These are phyloP conservation scores for Lysandra bellargus DNA, from an alignment of 2,888 invertebrate genomes.

Conservation along the genomic window DNA sequence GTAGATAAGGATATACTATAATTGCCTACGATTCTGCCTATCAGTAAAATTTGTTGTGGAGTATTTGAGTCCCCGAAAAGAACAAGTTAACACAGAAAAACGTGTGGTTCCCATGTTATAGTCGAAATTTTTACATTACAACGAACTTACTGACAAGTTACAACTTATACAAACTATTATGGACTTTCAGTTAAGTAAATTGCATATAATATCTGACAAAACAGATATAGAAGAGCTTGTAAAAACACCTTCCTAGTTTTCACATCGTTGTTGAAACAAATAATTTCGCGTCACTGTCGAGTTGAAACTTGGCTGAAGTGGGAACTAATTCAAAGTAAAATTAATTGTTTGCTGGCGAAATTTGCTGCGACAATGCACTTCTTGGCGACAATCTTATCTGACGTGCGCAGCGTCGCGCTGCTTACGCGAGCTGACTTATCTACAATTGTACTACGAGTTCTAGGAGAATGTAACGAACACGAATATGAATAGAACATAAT, in stretches of 20 bases:
- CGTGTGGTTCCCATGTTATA: no score
- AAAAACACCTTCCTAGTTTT: neutral
- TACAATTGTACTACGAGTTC: neutral
- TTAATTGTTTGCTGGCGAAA: constrained; percentile 1
- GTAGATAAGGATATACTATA: no score
- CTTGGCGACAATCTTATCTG: neutral
- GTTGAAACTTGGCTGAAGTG: neutral
- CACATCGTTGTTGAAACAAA: neutral
- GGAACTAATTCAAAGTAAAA: neutral
- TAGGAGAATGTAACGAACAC: no score
- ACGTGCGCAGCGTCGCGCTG: neutral
- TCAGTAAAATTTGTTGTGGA: no score
- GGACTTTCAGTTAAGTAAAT: no score
- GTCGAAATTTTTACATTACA: no score
- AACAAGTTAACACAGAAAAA: no score
- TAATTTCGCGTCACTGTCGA: neutral
- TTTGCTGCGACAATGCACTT: constrained; percentile 11
- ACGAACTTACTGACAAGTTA: no score
- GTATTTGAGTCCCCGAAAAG: no score
- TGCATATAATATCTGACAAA: neutral
- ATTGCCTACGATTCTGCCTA: no score
- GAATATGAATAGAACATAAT: no score
- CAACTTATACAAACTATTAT: no score
- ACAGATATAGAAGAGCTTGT: neutral
- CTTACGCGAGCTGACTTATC: neutral